Evolutionary conservation across 37 sponge, comb jelly and placozoan genomes (phyloP).

Genomic region (Crambe crambe): DNA sequence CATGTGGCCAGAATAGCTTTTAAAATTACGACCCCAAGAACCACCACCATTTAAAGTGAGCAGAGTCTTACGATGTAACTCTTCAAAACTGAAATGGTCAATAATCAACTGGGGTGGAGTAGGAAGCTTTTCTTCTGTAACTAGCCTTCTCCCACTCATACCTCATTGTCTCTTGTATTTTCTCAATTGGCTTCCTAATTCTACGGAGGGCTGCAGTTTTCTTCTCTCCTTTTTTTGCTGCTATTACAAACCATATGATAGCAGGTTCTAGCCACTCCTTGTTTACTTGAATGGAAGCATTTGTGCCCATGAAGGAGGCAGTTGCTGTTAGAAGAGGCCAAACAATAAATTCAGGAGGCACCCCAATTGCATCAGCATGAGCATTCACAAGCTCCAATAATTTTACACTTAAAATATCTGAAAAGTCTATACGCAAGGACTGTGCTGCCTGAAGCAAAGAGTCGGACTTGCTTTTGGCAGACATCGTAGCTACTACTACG

Average conservation of each 20-base stretch:
- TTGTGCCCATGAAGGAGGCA: constrained; percentile 28
- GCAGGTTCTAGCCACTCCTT: constrained; percentile 12
- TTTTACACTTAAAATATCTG: too few relatives aligned
- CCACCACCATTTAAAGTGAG: constrained; percentile 23
- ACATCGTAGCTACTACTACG: too few relatives aligned
- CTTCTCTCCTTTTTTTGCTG: constrained; percentile 16
- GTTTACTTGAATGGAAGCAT: neutral
- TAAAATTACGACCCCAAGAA: constrained; percentile 14
- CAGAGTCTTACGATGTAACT: constrained; percentile 16
- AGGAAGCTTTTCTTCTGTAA: too few relatives aligned
- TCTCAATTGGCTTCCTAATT: neutral
- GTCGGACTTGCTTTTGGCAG: too few relatives aligned
- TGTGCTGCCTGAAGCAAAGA: too few relatives aligned
- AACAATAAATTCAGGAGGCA: constrained; percentile 12
- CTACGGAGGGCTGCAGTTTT: constrained; percentile 20
- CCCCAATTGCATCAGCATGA: constrained; percentile 19
- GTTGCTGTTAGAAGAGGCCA: constrained; percentile 12
- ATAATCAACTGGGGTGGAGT: too few relatives aligned
- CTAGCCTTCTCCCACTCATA: constrained; percentile 3
- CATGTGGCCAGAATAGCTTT: neutral
- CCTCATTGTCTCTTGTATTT: neutral
- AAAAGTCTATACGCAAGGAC: too few relatives aligned
- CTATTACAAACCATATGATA: constrained; percentile 17
- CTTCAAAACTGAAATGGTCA: too few relatives aligned
- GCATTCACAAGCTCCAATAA: too few relatives aligned